Evolutionary conservation across 2,113 vertebrate species (phyloP), one percentile per base, ranked within the genome.

Genomic region (Sitta europaea): DNA sequence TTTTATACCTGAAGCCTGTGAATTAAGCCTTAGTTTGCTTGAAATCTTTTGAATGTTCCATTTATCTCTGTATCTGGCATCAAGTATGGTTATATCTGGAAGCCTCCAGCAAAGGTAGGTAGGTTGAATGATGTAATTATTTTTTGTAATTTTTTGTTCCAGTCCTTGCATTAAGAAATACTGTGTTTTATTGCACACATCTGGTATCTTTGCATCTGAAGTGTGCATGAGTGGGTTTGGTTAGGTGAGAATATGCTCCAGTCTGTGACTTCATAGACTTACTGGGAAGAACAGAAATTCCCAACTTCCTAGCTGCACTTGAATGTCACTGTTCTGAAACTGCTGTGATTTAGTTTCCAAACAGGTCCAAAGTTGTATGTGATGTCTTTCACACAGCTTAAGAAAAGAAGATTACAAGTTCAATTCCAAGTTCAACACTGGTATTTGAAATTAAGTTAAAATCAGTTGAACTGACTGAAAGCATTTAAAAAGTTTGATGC

Each of bases 11-110:
- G 59, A 85, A 95, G 62, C 87, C 53, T 97, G 84, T 86, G 78
- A 96, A 94, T 87, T 83, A 97, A 95, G 77, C 67, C 54, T 96
- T 93, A 65, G 36, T 90, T 88, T 73, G 42, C 88, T 70, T 89
- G 82, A 75, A 86, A 53, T 68, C 29, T 93, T 68, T 74, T 53
- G 67, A 59, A 83, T 50, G 70, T 47, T 89, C 91, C n/a, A 29
- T 85, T 14, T 86, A n/a, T 88, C 63, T 93, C 80, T 91, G 14
- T 70, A 47, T 40, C 68, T 88, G 81, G 45, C n/a, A 15, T 63
- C n/a, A 29, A 58, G 23, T 79, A 31, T 71, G 70, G 68, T 84
- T 80, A 79, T 89, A 58, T 73, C 54, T 96, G 67, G 76, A 95
- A 95, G 66, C 67, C 58, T 90, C 47, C 63, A 94, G 35, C 75